Evolutionary conservation across 2,113 vertebrate genomes (phyloP).

Genomic region (Prionailurus bengalensis): DNA sequence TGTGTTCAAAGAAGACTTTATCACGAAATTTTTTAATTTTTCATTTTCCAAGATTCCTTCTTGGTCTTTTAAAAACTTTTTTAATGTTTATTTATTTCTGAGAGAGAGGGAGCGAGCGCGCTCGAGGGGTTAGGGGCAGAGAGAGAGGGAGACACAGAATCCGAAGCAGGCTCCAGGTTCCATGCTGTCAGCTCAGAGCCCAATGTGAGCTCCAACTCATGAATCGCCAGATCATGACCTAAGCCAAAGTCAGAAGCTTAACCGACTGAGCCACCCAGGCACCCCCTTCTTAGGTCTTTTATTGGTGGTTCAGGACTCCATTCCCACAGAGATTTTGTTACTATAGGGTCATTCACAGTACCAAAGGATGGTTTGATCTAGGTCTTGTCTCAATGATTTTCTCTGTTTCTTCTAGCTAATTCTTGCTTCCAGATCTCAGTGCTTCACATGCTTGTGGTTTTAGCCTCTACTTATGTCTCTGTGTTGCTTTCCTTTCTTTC

Average conservation of each 20-base stretch:
- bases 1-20: conserved; percentile 18
- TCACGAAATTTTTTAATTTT: background rate
- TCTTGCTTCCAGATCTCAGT: background rate
- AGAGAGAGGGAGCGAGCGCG: too few species aligned
- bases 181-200: too few species aligned
- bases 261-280: too few species aligned
- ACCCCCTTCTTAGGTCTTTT: background rate
- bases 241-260: too few species aligned
- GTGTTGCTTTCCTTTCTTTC: background rate
- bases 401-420: conserved; percentile 22
- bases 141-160: too few species aligned
- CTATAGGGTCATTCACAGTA: background rate
- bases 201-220: too few species aligned
- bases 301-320: background rate
- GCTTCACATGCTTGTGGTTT: background rate
- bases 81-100: too few species aligned
- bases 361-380: background rate
- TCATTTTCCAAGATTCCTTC: background rate
- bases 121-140: too few species aligned
- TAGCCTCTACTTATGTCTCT: background rate
- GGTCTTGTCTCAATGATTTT: background rate
- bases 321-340: background rate
- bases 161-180: too few species aligned
- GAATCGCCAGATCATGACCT: too few species aligned
- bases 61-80: background rate